Evolutionary conservation across 2,888 invertebrate genomes (phyloP), one percentile per base, ranked within the genome.

Genomic region (Galerucella pusilla): DNA sequence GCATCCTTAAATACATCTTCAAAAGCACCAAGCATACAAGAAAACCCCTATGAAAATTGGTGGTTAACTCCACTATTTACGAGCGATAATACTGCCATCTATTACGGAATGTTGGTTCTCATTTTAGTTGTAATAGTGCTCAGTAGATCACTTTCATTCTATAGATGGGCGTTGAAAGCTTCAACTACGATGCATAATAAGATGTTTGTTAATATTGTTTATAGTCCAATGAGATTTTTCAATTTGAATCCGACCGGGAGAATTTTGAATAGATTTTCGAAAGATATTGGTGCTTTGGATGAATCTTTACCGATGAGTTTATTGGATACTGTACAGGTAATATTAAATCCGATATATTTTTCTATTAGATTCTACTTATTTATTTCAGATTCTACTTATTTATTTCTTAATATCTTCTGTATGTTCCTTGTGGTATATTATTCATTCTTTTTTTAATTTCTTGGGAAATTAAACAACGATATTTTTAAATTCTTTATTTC

Each of bases 181-280:
- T 91, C 92, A 0, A 87, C 86, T 69, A 87, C 83, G 60, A 85
- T 93, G 5, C 93, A 93, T 82, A 88, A 90, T 78, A 85, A 81
- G 11, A 92, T 88, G 87, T 87, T 88, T 74, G 75, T 80, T n/a
- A 89, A 90, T 74, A 89, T 94, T 7, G 90, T 93, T 12, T 87
- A 90, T 54, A 90, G 92, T 0, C 91, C 92, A 0, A 91, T 93
- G 88, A 86, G 88, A 72, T 94, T 94, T 85, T 94, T 94, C 85
- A 93, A 93, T 81, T 90, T 88, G 0, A 94, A 94, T 84, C 91
- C 93, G 1, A 89, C 90, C 2, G 91, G 91, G 2, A 87, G 90
- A 60, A 91, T 94, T 77, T 86, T 94, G 60, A 94, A 94, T 86
- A 88, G 94, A 68, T 94, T 94, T 85, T 91, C 93, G 2, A 94